Base-by-base conservation (phyloP, 2,888 invertebrate genomes). In the Eucera pruinosa region DNA sequence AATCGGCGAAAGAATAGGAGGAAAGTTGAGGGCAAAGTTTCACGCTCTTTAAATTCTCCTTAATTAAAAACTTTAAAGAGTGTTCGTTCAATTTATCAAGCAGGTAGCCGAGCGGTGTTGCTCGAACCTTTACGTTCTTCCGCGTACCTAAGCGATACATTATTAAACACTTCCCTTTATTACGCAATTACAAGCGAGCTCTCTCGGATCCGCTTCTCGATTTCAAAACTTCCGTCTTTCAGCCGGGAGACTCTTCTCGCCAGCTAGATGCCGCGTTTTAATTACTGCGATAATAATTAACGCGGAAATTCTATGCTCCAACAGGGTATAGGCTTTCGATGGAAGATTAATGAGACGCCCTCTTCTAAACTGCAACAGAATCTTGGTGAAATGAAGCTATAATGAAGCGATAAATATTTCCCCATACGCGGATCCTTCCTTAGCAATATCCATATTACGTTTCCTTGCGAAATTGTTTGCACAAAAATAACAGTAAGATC, bases 71-170 rank as follows among this genome's bases (percentile, higher is more conserved):
- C n/a, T n/a, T n/a, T n/a, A n/a, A n/a, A n/a, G n/a, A n/a, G n/a
- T n/a, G n/a, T n/a, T n/a, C n/a, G n/a, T n/a, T n/a, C n/a, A n/a
- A n/a, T n/a, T n/a, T n/a, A n/a, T n/a, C n/a, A n/a, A n/a, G n/a
- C n/a, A n/a, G n/a, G n/a, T n/a, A n/a, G n/a, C n/a, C n/a, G n/a
- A n/a, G n/a, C n/a, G n/a, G n/a, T n/a, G n/a, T n/a, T n/a, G n/a
- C n/a, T n/a, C n/a, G n/a, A n/a, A n/a, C n/a, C n/a, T n/a, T 76
- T 78, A 25, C 58, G 70, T 76, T 78, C 69, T 41, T 75, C 65
- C 60, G 2, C 52, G 20, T 39, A 20, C 15, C 9, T 25, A 1
- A 20, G 36, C 36, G 36, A 66, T 66, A 70, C 57, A 65, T 64
- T 72, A 72, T 66, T 69, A 76, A 76, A 66, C 62, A 45, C 48